phyloP scores from a whole-genome alignment of 2,888 invertebrate species.

The Nudaria mundana region DNA sequence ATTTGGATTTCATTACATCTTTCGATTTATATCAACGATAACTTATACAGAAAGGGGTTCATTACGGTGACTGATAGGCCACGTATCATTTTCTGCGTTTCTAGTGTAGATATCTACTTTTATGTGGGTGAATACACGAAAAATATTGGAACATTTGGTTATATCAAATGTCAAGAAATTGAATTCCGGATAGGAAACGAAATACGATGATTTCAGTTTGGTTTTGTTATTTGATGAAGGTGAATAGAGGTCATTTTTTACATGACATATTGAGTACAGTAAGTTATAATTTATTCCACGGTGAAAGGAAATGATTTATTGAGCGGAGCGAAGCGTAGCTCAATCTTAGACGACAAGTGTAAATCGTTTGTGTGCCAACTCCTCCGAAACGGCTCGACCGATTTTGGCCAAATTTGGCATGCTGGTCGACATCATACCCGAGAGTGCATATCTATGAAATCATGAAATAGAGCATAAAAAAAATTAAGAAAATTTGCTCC shows the following conservation, averaged over 20 bases:
- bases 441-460: too few relatives aligned
- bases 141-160: background rate
- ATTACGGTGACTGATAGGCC: background rate
- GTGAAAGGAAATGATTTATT: too few relatives aligned
- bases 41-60: background rate
- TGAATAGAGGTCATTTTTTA: background rate
- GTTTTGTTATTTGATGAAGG: background rate
- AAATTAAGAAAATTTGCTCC: too few relatives aligned
- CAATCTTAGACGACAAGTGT: too few relatives aligned
- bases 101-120: background rate
- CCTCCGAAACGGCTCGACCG: too few relatives aligned
- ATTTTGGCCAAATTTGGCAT: too few relatives aligned
- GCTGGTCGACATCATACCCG: too few relatives aligned
- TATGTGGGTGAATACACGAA: background rate
- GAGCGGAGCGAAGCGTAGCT: too few relatives aligned
- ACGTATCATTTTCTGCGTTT: background rate
- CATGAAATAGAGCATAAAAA: too few relatives aligned
- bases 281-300: too few relatives aligned
- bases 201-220: background rate
- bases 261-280: background rate
- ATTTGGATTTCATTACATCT: background rate
- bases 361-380: too few relatives aligned
- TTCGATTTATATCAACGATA: background rate
- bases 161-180: slow-evolving; percentile 1
- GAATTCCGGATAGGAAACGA: background rate